Evolutionary conservation across 2,888 invertebrate genomes (phyloP).

Genomic region (Muscina levida): DNA sequence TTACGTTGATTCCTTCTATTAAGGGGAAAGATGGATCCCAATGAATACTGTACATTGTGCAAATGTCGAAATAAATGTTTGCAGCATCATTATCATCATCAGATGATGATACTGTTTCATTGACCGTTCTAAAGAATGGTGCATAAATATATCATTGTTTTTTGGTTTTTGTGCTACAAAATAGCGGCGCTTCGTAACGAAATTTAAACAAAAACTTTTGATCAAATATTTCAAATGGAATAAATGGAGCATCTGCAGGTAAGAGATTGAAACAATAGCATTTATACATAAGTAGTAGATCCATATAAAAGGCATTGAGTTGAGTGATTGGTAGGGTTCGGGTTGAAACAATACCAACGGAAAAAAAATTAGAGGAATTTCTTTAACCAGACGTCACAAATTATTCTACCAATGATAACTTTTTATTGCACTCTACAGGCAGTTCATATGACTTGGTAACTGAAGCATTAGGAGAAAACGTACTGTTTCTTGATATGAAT

Average conservation of each 20-base stretch:
- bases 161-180: slow-evolving; percentile 11
- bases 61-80: no score
- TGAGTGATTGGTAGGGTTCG: background rate
- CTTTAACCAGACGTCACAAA: no score
- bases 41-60: no score
- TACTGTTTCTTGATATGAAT: no score
- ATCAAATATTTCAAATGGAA: background rate
- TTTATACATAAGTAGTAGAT: no score
- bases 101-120: slow-evolving; percentile 7
- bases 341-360: background rate
- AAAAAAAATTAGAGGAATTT: background rate
- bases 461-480: no score
- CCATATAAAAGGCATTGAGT: no score
- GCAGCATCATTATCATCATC: background rate
- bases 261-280: slow-evolving; percentile 24
- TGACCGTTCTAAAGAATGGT: slow-evolving; percentile 7
- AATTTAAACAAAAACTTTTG: slow-evolving; percentile 33
- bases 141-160: slow-evolving; percentile 26
- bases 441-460: no score
- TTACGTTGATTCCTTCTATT: slow-evolving; percentile 13
- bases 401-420: no score
- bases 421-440: no score
- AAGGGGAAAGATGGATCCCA: no score
- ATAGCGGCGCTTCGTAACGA: slow-evolving; percentile 59
- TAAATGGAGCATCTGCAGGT: slow-evolving; percentile 46